Conservation (phyloP, 2,113 vertebrate species). For the Pseudorasbora parva region DNA sequence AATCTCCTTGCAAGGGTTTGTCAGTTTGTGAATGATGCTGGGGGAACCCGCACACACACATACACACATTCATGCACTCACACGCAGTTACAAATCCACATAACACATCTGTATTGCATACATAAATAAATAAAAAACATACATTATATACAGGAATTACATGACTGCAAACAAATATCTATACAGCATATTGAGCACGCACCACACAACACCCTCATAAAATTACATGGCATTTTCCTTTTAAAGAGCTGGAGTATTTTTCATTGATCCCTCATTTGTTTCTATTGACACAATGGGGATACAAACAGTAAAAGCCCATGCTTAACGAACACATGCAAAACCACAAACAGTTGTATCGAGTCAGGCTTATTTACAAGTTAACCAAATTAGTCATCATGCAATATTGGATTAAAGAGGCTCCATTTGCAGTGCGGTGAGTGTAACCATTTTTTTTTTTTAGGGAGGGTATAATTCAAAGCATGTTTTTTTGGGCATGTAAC, state of each 20-base stretch:
- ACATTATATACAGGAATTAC: slow-evolving; percentile 72
- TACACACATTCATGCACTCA: slow-evolving; percentile 27
- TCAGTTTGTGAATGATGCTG: slow-evolving; percentile 64
- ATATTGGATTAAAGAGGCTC: slow-evolving; percentile 39
- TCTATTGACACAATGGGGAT: slow-evolving; percentile 18
- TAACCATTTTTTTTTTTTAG: slow-evolving; percentile 28
- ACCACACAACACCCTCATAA: slow-evolving; percentile 39
- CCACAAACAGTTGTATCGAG: slow-evolving; percentile 19
- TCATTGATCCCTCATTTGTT: slow-evolving; percentile 23
- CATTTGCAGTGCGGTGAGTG: slow-evolving; percentile 22
- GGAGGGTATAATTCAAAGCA: slow-evolving; percentile 35
- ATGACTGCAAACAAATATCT: slow-evolving; percentile 56
- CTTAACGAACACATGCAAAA: slow-evolving; percentile 47
- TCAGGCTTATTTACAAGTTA: slow-evolving; percentile 46
- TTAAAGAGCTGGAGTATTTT: background rate
- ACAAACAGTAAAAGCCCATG: slow-evolving; percentile 46
- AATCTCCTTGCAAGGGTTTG: slow-evolving; percentile 75
- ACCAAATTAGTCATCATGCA: slow-evolving; percentile 48
- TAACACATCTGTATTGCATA: slow-evolving; percentile 55
- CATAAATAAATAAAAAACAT: slow-evolving; percentile 72
- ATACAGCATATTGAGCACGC: slow-evolving; percentile 50
- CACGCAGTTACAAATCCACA: slow-evolving; percentile 42
- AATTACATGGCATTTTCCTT: slow-evolving; percentile 21
- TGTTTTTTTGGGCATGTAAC: slow-evolving; percentile 23
- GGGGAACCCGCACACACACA: background rate